Evolutionary conservation across 2,888 invertebrate species (phyloP), one percentile per base, ranked within the genome.

Genomic region (Diploptera punctata): DNA sequence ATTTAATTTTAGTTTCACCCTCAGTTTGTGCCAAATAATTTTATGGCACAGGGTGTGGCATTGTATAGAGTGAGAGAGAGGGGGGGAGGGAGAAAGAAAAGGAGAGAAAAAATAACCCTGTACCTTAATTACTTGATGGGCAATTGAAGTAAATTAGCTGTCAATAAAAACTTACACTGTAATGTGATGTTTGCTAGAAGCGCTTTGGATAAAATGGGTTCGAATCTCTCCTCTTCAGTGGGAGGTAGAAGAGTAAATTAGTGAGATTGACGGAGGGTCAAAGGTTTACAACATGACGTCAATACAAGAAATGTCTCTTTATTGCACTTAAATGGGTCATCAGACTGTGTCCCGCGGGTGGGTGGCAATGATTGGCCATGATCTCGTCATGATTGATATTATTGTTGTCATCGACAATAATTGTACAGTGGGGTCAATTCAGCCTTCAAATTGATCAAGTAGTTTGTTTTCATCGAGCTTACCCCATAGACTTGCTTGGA

Each of bases 281-380:
- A 24, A 54, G 54, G 54, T 26, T 33, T 16, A 24, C 26, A 54
- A 57, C 13, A 57, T 57, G 57, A 57, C 57, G 57, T 57, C 57
- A 57, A 57, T 57, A 57, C 26, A 7, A 57, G 3, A 57, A 29
- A 5, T 31, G 31, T 57, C 9, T 26, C 31, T 29, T 57, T 57
- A 57, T 29, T 57, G 29, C n/a, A 29, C 26, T 57, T 57, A 57
- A 57, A 57, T 57, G 57, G 57, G 57, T 57, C 57, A 57, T 57
- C 13, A 29, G 57, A 57, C 57, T 57, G 16, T 31, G 57, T n/a
- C 16, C n/a, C 3, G 1, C 54, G 31, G 57, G 57, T 57, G 57
- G 57, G 57, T 57, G 57, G 57, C 21, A 19, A 24, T 31, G 54
- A 57, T n/a, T 54, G 57, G 29, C 57, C 57, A 29, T 57, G 57